Conservation (phyloP, 2,888 invertebrate genomes). For the Scrobipalpa costella region DNA sequence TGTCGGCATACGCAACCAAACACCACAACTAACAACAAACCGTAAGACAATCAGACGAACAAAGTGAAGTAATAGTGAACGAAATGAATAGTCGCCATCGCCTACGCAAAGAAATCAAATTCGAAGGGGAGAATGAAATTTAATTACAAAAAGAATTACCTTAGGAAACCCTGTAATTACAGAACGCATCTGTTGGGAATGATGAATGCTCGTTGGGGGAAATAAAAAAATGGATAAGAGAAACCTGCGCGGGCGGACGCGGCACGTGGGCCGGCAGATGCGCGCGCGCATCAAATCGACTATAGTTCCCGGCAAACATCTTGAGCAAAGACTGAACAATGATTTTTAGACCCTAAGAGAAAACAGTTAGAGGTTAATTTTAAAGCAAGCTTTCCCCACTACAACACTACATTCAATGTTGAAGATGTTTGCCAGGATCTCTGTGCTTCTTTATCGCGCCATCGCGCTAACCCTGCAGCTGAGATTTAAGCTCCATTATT, state of each 20-base stretch:
- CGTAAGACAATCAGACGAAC: constrained; percentile 30
- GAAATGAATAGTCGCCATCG: constrained; percentile 48
- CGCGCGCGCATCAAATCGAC: constrained; percentile 59
- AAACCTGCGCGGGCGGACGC: constrained; percentile 62
- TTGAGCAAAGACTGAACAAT: too few species aligned
- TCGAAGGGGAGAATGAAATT: constrained; percentile 57
- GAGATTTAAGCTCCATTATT: constrained; percentile 67
- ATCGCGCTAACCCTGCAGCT: constrained; percentile 60
- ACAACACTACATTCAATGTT: too few species aligned
- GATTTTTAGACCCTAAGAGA: too few species aligned
- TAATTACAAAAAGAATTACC: constrained; percentile 69
- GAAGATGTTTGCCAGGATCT: too few species aligned
- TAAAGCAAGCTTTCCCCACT: too few species aligned
- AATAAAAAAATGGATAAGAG: constrained; percentile 61
- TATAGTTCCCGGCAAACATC: too few species aligned
- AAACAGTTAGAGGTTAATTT: too few species aligned
- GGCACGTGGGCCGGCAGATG: constrained; percentile 80
- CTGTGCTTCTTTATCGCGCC: constrained; percentile 60
- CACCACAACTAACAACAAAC: constrained; percentile 39
- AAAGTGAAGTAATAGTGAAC: constrained; percentile 45
- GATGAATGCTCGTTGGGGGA: constrained; percentile 68
- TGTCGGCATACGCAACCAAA: constrained; percentile 35
- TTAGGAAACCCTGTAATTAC: constrained; percentile 66
- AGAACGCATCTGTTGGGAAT: constrained; percentile 70
- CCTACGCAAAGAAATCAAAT: constrained; percentile 51